These are phyloP conservation scores for Sander lucioperca DNA, from an alignment of 2,113 vertebrate genomes.

Conservation along the genomic window DNA sequence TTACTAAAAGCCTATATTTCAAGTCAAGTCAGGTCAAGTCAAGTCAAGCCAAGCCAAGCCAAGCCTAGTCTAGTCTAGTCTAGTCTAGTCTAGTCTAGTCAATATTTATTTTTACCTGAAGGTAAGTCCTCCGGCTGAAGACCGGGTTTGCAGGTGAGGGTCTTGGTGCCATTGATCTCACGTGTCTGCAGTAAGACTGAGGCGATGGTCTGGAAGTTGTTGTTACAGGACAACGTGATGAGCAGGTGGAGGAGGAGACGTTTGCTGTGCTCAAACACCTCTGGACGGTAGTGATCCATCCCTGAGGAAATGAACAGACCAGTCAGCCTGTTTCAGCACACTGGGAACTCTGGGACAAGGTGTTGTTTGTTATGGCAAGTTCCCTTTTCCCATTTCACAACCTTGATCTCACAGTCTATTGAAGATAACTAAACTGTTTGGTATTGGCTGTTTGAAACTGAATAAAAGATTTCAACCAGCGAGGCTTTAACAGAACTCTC, in stretches of 20 bases:
- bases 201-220: slow-evolving; percentile 92
- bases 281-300: slow-evolving; percentile 96
- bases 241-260: slow-evolving; percentile 94
- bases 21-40: too few relatives aligned
- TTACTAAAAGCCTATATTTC: not conserved
- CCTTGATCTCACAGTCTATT: not conserved
- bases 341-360: not conserved
- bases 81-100: too few relatives aligned
- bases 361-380: not conserved
- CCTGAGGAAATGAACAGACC: slow-evolving; percentile 79
- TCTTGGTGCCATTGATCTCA: slow-evolving; percentile 91
- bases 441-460: not conserved
- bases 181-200: slow-evolving; percentile 93
- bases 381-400: not conserved
- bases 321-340: not conserved
- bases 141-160: slow-evolving; percentile 90
- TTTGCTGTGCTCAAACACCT: slow-evolving; percentile 98
- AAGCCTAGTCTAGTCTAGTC: too few relatives aligned
- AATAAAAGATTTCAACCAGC: not conserved
- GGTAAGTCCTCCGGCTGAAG: slow-evolving; percentile 89
- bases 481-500: not conserved
- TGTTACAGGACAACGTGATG: slow-evolving; percentile 92
- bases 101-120: slow-evolving; percentile 84
- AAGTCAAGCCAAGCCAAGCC: too few relatives aligned
- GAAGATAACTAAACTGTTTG: not conserved